phyloP scores from a whole-genome alignment of 2,888 invertebrate species.

The Pyrrhosoma nymphula region DNA sequence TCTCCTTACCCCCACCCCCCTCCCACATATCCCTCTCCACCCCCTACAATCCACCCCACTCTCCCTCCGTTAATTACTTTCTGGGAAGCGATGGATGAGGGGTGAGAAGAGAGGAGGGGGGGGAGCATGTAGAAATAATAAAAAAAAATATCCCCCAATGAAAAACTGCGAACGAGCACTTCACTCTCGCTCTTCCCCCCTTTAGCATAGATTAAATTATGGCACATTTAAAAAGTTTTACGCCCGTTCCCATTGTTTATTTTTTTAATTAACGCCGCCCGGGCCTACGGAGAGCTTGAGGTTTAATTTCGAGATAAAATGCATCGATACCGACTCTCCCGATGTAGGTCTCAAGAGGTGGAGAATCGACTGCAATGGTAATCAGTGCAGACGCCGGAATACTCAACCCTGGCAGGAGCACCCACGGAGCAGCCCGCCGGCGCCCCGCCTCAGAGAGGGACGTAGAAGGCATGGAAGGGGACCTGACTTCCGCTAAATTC shows the following conservation, averaged over 20 bases:
- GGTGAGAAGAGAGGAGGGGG: background rate
- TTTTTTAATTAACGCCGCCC: conserved; percentile 25
- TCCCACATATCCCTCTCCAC: background rate
- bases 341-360: background rate
- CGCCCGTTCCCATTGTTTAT: background rate
- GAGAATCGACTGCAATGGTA: too few relatives aligned
- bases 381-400: too few relatives aligned
- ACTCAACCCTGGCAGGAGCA: too few relatives aligned
- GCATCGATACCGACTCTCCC: background rate
- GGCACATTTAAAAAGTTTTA: background rate
- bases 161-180: background rate
- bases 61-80: conserved; percentile 53
- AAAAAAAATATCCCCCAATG: background rate
- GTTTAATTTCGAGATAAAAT: conserved; percentile 10
- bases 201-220: background rate
- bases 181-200: background rate
- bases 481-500: too few relatives aligned
- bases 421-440: too few relatives aligned
- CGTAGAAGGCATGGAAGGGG: too few relatives aligned
- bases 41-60: background rate
- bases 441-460: too few relatives aligned
- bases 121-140: background rate
- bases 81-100: background rate
- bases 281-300: background rate
- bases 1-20: background rate